Evolutionary conservation across 2,797 vertebrate genomes (phyloP).

Genomic region (Taeniopygia guttata): DNA sequence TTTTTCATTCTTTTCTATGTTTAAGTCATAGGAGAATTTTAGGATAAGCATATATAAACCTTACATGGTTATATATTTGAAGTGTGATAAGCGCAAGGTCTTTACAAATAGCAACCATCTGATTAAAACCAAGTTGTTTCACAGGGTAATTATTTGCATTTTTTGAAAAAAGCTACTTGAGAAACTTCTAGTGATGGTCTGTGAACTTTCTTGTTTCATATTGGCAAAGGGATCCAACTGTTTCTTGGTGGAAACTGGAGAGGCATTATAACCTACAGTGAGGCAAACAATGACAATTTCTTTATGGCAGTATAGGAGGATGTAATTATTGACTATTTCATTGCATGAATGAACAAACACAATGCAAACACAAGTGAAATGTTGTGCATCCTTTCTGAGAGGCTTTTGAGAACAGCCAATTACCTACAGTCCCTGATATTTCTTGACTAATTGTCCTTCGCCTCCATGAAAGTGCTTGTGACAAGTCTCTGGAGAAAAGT

Average conservation of each 20-base stretch:
- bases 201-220: background rate
- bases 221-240: background rate
- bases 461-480: background rate
- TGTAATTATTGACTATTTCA: background rate
- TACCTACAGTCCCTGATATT: background rate
- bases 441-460: background rate
- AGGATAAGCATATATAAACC: background rate
- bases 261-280: accelerated
- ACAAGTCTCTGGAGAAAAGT: background rate
- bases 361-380: background rate
- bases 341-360: background rate
- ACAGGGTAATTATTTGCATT: background rate
- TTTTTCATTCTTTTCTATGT: background rate
- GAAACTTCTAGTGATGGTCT: background rate
- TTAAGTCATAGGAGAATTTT: background rate
- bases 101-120: background rate
- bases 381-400: background rate
- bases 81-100: background rate
- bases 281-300: background rate
- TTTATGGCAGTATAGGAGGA: background rate
- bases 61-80: background rate
- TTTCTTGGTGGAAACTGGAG: background rate
- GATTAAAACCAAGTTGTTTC: background rate
- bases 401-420: background rate
- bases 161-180: background rate